Percentiles rank a stretch among this genome's conserved stretches.
Evolutionary conservation across 2,888 invertebrate species (phyloP).

Genomic region (Acanthosepion pharaonis): DNA sequence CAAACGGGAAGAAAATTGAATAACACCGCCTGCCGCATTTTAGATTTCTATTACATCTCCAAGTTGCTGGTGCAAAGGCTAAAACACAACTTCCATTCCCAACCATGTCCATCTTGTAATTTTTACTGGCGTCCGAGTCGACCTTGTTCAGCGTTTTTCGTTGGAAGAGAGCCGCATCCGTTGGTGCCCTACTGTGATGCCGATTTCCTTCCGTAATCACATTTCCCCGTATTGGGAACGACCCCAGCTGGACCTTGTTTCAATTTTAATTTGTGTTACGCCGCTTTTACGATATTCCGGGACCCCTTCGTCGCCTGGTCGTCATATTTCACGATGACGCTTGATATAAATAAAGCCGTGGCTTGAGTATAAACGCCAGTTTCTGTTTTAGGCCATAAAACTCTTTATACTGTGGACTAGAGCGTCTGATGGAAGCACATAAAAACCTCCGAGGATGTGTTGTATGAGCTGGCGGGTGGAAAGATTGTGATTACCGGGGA

Average conservation of each 20-base stretch:
- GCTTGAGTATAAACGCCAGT: not conserved
- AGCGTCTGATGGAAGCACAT: not conserved
- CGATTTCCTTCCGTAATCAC: not conserved
- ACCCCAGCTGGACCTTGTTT: not conserved
- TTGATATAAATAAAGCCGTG: constrained; percentile 10
- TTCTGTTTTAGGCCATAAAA: not conserved
- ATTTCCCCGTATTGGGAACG: not conserved
- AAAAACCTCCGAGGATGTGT: not conserved
- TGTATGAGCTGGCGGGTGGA: not conserved
- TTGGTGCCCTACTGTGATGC: not conserved
- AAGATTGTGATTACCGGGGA: not conserved
- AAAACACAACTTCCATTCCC: not conserved
- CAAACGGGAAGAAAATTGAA: not conserved
- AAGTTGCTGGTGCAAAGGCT: not conserved
- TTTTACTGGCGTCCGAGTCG: not conserved
- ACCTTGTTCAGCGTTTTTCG: not conserved
- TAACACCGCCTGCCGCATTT: not conserved
- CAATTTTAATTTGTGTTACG: constrained; percentile 33
- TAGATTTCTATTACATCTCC: not conserved
- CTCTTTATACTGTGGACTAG: not conserved
- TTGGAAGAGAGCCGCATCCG: constrained; percentile 13
- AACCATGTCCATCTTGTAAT: not conserved
- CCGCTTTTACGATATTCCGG: not conserved
- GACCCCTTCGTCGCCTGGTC: constrained; percentile 15
- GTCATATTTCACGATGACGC: constrained; percentile 33